A percentile compares a stretch with the other conserved stretches of the same genome.
Evolutionary conservation across 2,797 vertebrate genomes (phyloP).

Genomic region (Scarus forsteni): DNA sequence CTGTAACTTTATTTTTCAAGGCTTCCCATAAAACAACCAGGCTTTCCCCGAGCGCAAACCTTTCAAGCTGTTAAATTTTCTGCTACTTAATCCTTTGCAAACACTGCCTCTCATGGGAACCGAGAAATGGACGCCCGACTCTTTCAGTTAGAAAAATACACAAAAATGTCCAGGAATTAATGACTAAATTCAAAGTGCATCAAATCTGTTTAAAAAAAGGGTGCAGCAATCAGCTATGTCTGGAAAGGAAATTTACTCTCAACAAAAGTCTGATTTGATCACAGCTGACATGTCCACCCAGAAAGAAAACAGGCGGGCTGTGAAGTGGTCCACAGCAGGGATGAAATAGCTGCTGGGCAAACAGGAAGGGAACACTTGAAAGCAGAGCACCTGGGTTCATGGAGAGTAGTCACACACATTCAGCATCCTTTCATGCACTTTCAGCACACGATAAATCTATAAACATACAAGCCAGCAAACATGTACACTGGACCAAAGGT

Average conservation of each 20-base stretch:
- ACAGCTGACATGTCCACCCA: constrained; percentile 71
- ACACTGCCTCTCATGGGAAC: constrained; percentile 53
- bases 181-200: constrained; percentile 57
- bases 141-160: constrained; percentile 63
- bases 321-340: constrained; percentile 71
- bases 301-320: constrained; percentile 71
- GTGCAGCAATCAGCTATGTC: constrained; percentile 62
- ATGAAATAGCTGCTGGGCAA: constrained; percentile 72
- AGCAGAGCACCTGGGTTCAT: constrained; percentile 72
- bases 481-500: not conserved
- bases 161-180: constrained; percentile 48
- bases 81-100: constrained; percentile 65
- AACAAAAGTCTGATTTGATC: constrained; percentile 74
- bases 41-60: constrained; percentile 46
- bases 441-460: constrained; percentile 24
- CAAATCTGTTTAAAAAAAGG: constrained; percentile 42
- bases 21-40: constrained; percentile 38
- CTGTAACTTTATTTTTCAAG: constrained; percentile 39
- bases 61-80: constrained; percentile 60
- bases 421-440: constrained; percentile 57
- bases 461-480: constrained; percentile 18
- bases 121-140: constrained; percentile 24
- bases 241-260: constrained; percentile 64
- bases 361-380: constrained; percentile 73
- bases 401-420: constrained; percentile 45